Percentiles rank a stretch among this genome's conserved stretches.
Conservation (phyloP, 2,888 invertebrate genomes). For the Xylophagus ater region DNA sequence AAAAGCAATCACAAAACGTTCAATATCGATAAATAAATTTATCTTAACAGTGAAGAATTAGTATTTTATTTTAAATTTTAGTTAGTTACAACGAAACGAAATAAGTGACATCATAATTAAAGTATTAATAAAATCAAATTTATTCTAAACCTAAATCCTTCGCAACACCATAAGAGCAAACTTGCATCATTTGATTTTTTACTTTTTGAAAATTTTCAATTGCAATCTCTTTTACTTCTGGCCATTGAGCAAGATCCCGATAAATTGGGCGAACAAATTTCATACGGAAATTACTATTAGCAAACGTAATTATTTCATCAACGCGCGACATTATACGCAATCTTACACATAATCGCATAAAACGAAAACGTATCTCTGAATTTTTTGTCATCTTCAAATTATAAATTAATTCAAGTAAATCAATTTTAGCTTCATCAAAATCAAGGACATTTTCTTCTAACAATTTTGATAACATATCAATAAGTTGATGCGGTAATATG, state of each 20-base stretch:
- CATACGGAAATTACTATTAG: constrained; percentile 79
- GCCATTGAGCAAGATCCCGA: constrained; percentile 73
- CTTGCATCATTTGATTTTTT: constrained; percentile 71
- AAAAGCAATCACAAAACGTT: no score
- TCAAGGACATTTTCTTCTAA: constrained; percentile 41
- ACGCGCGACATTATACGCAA: constrained; percentile 58
- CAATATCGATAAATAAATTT: no score
- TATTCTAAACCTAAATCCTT: constrained; percentile 52
- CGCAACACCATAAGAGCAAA: constrained; percentile 58
- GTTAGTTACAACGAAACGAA: no score
- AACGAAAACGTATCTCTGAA: constrained; percentile 66
- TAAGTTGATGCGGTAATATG: constrained; percentile 53
- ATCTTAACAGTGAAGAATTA: no score
- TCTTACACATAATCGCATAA: constrained; percentile 67
- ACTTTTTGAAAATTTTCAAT: constrained; percentile 61
- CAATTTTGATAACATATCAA: constrained; percentile 58
- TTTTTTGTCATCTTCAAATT: constrained; percentile 55
- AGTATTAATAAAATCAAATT: no score
- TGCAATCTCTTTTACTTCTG: constrained; percentile 52
- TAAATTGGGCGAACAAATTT: constrained; percentile 84
- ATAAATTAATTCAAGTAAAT: constrained; percentile 51
- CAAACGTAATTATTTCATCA: constrained; percentile 58
- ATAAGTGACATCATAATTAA: no score
- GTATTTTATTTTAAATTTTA: no score
- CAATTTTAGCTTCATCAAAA: constrained; percentile 45